A percentile compares a stretch with the other conserved stretches of the same genome.
These are phyloP conservation scores for Bufo gargarizans DNA, from an alignment of 2,113 vertebrate genomes.

Conservation along the genomic window DNA sequence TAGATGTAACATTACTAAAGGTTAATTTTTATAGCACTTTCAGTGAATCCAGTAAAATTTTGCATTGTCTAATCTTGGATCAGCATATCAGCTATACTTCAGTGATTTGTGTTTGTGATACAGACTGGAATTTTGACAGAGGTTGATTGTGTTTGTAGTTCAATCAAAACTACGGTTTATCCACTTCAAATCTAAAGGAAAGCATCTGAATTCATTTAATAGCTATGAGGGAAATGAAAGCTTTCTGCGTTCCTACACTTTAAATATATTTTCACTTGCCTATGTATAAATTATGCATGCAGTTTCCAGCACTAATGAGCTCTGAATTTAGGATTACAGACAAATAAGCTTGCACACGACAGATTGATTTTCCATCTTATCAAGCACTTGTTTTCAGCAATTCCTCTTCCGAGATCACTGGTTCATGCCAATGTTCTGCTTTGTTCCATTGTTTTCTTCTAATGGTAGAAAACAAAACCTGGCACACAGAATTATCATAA, in stretches of 20 bases:
- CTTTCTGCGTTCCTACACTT: slow-evolving; percentile 21
- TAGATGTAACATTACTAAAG: no score
- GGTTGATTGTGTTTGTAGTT: background rate
- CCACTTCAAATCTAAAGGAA: background rate
- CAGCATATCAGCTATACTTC: no score
- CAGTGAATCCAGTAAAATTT: no score
- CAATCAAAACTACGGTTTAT: background rate
- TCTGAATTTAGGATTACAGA: slow-evolving; percentile 53
- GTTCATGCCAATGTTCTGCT: background rate
- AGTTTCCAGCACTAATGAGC: slow-evolving; percentile 56
- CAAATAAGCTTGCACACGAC: slow-evolving; percentile 25
- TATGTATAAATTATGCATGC: slow-evolving; percentile 54
- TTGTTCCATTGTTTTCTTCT: slow-evolving; percentile 9
- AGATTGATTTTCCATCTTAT: slow-evolving; percentile 56
- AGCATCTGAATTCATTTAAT: background rate
- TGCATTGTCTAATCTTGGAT: no score
- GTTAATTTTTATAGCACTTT: no score
- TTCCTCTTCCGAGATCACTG: background rate
- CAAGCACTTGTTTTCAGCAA: background rate
- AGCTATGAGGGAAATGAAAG: slow-evolving; percentile 30
- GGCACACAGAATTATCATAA: background rate
- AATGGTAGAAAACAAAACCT: background rate
- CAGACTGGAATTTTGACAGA: background rate
- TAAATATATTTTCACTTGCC: slow-evolving; percentile 36
- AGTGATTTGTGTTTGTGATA: background rate